Conservation (phyloP, 2,888 invertebrate species). For the Drosophila neotestacea region DNA sequence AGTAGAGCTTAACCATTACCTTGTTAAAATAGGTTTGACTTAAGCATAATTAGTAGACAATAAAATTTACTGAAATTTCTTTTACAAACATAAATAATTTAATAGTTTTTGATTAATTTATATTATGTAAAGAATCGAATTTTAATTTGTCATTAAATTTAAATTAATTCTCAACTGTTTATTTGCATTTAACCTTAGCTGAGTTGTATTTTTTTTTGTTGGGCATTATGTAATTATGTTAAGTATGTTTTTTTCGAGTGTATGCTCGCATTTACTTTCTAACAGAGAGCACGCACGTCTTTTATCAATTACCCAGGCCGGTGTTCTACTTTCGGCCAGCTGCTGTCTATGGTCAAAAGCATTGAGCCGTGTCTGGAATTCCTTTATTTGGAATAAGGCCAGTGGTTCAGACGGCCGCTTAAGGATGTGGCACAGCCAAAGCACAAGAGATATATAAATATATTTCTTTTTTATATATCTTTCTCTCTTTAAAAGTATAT, state of each 20-base stretch:
- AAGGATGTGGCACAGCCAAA: slow-evolving; percentile 67
- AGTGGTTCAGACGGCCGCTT: slow-evolving; percentile 65
- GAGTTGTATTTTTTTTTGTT: not conserved
- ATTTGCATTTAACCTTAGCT: not conserved
- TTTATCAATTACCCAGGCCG: slow-evolving; percentile 62
- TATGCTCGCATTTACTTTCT: slow-evolving; percentile 67
- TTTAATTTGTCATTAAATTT: not conserved
- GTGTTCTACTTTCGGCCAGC: slow-evolving; percentile 65
- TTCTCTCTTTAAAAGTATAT: slow-evolving; percentile 21
- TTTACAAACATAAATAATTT: too few species aligned
- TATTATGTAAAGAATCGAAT: too few species aligned
- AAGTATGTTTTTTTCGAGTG: slow-evolving; percentile 29
- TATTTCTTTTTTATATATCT: not conserved
- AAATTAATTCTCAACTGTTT: not conserved
- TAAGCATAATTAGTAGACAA: too few species aligned
- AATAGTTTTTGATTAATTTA: too few species aligned
- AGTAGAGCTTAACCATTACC: too few species aligned
- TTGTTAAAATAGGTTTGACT: too few species aligned
- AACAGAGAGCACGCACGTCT: slow-evolving; percentile 61
- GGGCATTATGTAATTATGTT: not conserved
- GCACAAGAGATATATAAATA: not conserved
- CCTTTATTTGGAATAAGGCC: slow-evolving; percentile 72
- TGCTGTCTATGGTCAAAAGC: slow-evolving; percentile 61
- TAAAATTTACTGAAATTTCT: too few species aligned
- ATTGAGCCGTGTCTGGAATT: slow-evolving; percentile 53